Percentiles rank a stretch among this genome's conserved stretches.
These are phyloP conservation scores for Ceratosolen fusciceps DNA, from an alignment of 1,140 invertebrate genomes.

Conservation along the genomic window DNA sequence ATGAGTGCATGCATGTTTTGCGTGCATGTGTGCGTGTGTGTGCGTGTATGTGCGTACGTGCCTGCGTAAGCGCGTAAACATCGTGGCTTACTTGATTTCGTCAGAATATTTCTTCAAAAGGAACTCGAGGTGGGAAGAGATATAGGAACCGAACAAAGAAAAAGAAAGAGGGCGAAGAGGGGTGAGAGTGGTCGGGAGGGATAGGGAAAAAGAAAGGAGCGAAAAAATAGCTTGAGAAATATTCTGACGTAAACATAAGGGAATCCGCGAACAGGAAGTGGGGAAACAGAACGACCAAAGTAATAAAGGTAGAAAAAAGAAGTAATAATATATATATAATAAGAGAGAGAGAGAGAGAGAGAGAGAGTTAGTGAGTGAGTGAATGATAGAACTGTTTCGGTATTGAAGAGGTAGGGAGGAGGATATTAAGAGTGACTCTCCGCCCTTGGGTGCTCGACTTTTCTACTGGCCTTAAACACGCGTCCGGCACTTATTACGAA, in stretches of 20 bases:
- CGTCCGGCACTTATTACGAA: background rate
- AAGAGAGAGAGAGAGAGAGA: background rate
- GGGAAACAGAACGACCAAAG: constrained; percentile 38
- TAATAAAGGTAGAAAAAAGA: constrained; percentile 28
- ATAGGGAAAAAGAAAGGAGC: constrained; percentile 31
- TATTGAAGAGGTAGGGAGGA: background rate
- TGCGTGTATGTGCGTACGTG: background rate
- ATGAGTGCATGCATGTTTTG: too few relatives aligned
- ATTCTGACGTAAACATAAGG: background rate
- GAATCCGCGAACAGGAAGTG: constrained; percentile 9
- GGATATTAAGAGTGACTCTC: background rate
- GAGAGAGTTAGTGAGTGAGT: background rate
- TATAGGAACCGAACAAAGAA: constrained; percentile 33
- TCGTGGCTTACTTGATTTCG: background rate
- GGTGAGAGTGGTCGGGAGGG: constrained; percentile 44
- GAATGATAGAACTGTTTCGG: background rate
- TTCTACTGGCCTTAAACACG: background rate
- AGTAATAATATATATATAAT: background rate
- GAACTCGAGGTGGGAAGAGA: background rate
- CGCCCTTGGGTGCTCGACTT: background rate
- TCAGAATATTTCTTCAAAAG: constrained; percentile 8
- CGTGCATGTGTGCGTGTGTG: too few relatives aligned
- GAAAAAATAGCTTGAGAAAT: background rate
- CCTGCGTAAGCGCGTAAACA: background rate
- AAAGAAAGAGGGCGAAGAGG: background rate